A percentile compares a stretch with the other conserved stretches of the same genome.
phyloP scores from a whole-genome alignment of 2,113 vertebrate species.

The Lepus timidus region DNA sequence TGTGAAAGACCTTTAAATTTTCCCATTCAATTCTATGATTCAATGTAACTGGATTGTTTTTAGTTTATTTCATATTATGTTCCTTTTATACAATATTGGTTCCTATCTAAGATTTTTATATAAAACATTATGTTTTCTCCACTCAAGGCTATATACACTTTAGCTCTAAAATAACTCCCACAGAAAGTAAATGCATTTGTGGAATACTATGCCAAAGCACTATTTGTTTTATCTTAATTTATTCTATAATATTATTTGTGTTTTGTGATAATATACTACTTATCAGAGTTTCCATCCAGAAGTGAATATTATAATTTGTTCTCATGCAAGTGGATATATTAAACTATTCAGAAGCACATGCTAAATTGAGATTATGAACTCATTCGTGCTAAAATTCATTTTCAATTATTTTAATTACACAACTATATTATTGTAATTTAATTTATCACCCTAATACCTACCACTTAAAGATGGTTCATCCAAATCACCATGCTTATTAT shows the following conservation, averaged over 20 bases:
- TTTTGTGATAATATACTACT: neutral
- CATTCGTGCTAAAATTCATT: neutral
- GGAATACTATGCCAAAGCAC: neutral
- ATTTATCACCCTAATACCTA: neutral
- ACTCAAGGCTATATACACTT: neutral
- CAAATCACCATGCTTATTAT: neutral
- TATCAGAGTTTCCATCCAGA: neutral
- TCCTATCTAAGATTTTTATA: neutral
- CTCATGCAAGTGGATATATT: neutral
- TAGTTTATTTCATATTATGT: conserved; percentile 6
- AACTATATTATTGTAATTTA: neutral
- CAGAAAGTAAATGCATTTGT: neutral
- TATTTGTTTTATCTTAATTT: neutral
- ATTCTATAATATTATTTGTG: neutral
- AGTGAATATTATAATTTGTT: neutral
- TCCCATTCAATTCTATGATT: neutral
- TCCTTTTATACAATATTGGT: neutral
- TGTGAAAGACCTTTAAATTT: neutral
- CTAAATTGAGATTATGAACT: neutral
- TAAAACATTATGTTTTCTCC: neutral
- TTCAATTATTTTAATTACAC: conserved; percentile 5
- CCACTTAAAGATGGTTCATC: neutral
- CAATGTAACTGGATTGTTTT: neutral
- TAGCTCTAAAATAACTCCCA: neutral
- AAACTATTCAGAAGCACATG: neutral